These are phyloP conservation scores for Lordiphosa collinella DNA, from an alignment of 1,140 invertebrate species.

Conservation along the genomic window DNA sequence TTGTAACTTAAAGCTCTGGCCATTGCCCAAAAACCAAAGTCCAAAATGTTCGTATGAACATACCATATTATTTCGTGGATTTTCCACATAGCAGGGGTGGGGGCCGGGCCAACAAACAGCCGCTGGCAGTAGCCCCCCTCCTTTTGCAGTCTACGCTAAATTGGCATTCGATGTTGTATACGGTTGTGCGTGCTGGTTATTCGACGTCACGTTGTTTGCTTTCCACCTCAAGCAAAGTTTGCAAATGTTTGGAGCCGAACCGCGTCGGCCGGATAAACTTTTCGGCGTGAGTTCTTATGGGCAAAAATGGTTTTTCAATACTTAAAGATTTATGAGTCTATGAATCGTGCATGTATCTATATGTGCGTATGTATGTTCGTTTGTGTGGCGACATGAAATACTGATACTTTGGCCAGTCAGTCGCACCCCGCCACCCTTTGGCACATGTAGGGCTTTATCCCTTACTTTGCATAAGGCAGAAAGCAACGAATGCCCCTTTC, in stretches of 20 bases:
- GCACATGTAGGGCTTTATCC: slow-evolving; percentile 48
- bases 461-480: slow-evolving; percentile 49
- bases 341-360: slow-evolving; percentile 66
- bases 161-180: slow-evolving; percentile 69
- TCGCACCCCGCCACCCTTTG: slow-evolving; percentile 12
- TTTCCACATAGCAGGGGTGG: slow-evolving; percentile 17
- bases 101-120: slow-evolving; percentile 22
- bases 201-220: slow-evolving; percentile 72
- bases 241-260: slow-evolving; percentile 42
- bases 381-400: slow-evolving; percentile 55
- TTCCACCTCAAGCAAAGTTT: slow-evolving; percentile 69
- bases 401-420: slow-evolving; percentile 28
- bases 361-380: slow-evolving; percentile 13
- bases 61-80: slow-evolving; percentile 64
- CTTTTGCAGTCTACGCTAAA: slow-evolving; percentile 56
- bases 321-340: slow-evolving; percentile 77
- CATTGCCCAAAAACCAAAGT: slow-evolving; percentile 32
- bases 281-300: slow-evolving; percentile 72
- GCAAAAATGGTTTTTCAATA: slow-evolving; percentile 77
- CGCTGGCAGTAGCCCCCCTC: slow-evolving; percentile 19
- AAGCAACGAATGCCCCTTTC: slow-evolving; percentile 3
- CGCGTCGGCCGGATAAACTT: slow-evolving; percentile 59
- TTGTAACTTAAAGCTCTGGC: slow-evolving; percentile 26
- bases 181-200: slow-evolving; percentile 45
- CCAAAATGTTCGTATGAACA: slow-evolving; percentile 24